These are phyloP conservation scores for Brachionus calyciflorus DNA, from an alignment of 1,140 invertebrate genomes.

Conservation along the genomic window DNA sequence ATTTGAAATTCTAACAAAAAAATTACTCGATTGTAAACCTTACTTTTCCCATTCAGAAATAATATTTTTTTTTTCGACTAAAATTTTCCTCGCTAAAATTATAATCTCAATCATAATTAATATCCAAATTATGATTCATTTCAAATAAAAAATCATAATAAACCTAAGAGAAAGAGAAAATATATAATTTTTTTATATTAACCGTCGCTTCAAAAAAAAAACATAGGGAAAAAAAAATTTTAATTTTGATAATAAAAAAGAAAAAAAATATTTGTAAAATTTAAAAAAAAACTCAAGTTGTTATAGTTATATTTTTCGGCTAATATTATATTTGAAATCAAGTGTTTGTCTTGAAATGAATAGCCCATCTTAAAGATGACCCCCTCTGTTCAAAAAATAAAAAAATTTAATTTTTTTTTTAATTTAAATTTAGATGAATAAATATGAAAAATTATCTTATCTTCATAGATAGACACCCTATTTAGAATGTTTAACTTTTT, in stretches of 20 bases:
- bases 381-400: too few relatives aligned
- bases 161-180: not conserved
- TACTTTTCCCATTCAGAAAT: not conserved
- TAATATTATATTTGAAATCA: constrained; percentile 24
- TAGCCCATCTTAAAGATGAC: too few relatives aligned
- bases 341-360: not conserved
- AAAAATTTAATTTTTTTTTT: too few relatives aligned
- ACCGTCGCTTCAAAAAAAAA: constrained; percentile 32
- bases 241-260: too few relatives aligned
- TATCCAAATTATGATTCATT: constrained; percentile 36
- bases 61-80: not conserved
- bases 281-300: not conserved
- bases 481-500: constrained; percentile 18
- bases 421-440: too few relatives aligned
- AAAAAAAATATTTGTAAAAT: not conserved
- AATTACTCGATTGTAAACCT: not conserved
- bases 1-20: too few relatives aligned
- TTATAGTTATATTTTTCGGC: not conserved
- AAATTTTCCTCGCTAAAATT: not conserved
- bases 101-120: constrained; percentile 39
- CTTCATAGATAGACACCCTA: constrained; percentile 7
- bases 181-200: constrained; percentile 6
- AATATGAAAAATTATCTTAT: constrained; percentile 14
- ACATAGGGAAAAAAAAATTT: too few relatives aligned
- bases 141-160: constrained; percentile 10